Base-by-base conservation (phyloP, 2,113 vertebrate species). In the Tetrao urogallus region DNA sequence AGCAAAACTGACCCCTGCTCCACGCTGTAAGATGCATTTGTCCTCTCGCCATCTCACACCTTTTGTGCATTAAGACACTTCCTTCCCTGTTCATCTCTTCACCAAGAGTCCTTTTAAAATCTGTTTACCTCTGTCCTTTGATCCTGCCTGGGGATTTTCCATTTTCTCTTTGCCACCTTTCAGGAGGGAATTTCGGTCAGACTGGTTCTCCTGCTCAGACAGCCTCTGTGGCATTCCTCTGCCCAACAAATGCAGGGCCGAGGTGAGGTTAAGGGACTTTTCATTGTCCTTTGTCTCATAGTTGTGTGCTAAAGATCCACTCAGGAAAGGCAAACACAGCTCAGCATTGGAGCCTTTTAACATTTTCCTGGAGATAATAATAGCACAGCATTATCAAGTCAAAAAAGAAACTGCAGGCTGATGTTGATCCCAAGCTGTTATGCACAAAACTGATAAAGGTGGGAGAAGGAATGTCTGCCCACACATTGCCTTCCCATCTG, bases 311-410 rank as follows among this genome's bases (percentile, higher is more conserved):
- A 74, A 77, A 92, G 56, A 81, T 67, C 69, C 47, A 78, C 32
- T 47, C 80, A 19, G 69, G 61, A 78, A 95, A 94, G 42, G 80
- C 73, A 95, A 84, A 96, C 58, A 95, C 80, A 83, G 56, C 56
- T 86, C 22, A 8, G 65, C 40, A 34, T 32, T 83, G 28, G 66
- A 80, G 38, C 57, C 76, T 72, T 78, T 57, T 19, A 50, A 83
- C 22, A 2, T 22, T 81, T 93, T 63, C 90, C 76, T 78, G 32
- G 30, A 86, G 90, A 56, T 81, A 83, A 78, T 47, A 86, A 75
- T 48, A 86, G 22, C 30, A 11, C 13, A 61, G 48, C 43, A 56
- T 89, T 74, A 50, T n/a, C 30, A 91, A 85, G 64, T 64, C 40
- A 67, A 82, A 89, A 86, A 86, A 88, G 64, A 67, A 93, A 21